Base-by-base conservation (phyloP, 2,888 invertebrate genomes). In the Pterobdella sp. region DNA sequence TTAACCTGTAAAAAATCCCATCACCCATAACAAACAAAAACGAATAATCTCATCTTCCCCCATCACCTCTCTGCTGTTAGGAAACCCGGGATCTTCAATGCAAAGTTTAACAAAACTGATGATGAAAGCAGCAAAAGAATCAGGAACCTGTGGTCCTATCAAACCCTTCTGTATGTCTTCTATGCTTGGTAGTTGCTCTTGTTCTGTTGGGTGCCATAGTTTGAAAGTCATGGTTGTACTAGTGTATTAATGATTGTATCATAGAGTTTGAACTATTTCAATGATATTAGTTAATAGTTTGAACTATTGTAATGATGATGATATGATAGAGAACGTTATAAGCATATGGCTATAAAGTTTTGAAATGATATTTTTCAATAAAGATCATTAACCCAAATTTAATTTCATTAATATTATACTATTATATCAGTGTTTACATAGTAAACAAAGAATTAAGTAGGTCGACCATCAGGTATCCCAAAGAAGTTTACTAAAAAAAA, bases 91-190 rank as follows among this genome's bases (percentile, higher is more conserved):
- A 77, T 95, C 94, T 76, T 93, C 93, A 72, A 94, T 91, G 67
- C 94, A 94, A 82, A 93, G 92, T 37, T 93, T 90, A 35, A 95
- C 87, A 34, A 96, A 86, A 83, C 94, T 93, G 14, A 92, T 91
- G 85, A 94, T 88, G 7, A 94, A 90, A 71, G 91, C 91, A 63
- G 94, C 84, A 75, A 94, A 85, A 74, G 85, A 85, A 80, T 93
- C 93, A 79, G 91, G 91, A 66, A 89, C 88, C 77, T 89, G 89
- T 81, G 90, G 90, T 72, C 91, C 90, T 72, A 94, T 85, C 37
- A 95, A 85, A 0, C 92, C 93, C 81, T 89, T 87, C 84, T 95
- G 95, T 22, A 95, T 86, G 73, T 90, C 90, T 82, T 91, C 91
- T 78, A 97, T 84, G 0, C 91, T 90, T 1, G 95, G 96, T 77